Evolutionary conservation across 2,888 invertebrate species (phyloP).

Genomic region (Geotrupes spiniger): DNA sequence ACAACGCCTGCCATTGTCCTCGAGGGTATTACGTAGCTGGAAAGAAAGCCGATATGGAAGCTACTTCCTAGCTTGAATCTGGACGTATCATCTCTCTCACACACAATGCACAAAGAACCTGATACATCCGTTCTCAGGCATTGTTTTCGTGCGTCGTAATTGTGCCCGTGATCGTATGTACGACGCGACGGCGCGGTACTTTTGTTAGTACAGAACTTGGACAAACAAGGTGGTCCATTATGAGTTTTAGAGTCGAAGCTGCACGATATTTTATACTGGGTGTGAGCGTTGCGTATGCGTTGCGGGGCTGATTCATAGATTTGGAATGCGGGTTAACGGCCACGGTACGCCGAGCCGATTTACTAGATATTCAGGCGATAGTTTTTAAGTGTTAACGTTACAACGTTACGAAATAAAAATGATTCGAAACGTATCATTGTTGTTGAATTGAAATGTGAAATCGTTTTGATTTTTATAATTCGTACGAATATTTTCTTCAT

Average conservation of each 20-base stretch:
- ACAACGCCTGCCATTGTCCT: constrained; percentile 2
- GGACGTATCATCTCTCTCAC: background rate
- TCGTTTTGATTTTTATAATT: too few relatives aligned
- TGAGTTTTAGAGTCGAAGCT: too few relatives aligned
- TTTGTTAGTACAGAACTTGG: background rate
- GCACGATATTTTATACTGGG: background rate
- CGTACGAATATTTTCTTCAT: too few relatives aligned
- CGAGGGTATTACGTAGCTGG: background rate
- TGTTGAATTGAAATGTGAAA: too few relatives aligned
- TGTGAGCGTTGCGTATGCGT: background rate
- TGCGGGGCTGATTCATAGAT: background rate
- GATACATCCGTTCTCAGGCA: constrained; percentile 2
- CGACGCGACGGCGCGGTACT: background rate
- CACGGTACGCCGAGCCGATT: too few relatives aligned
- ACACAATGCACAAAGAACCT: background rate
- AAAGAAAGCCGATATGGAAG: background rate
- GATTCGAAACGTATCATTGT: too few relatives aligned
- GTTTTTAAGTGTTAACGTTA: too few relatives aligned
- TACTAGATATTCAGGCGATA: too few relatives aligned
- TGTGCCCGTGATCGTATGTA: too few relatives aligned
- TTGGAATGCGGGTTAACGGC: too few relatives aligned
- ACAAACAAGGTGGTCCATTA: too few relatives aligned
- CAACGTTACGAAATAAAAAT: too few relatives aligned
- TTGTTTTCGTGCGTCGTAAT: background rate
- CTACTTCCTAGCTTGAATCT: background rate